Evolutionary conservation across 2,797 vertebrate species (phyloP), one percentile per base, ranked within the genome.

Genomic region (Gastrophryne carolinensis): DNA sequence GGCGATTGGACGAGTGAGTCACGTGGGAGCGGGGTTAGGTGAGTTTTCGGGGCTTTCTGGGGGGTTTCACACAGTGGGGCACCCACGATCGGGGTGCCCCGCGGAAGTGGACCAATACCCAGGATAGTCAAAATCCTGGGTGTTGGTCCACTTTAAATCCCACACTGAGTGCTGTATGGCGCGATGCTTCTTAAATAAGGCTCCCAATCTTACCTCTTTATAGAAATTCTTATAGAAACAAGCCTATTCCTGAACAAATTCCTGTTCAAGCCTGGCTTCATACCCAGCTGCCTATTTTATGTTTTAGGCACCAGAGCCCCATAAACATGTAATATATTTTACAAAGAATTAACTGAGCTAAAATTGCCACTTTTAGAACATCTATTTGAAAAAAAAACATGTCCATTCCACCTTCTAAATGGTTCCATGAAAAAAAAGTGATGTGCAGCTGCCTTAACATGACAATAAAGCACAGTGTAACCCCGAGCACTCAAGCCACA

Each of bases 251-350:
- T 44, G 13, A 50, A 58, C 65, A 54, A 49, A 62, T 60, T 63
- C 21, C 9, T 15, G 24, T 4, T 64, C 15, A 67, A 62, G 49
- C 49, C 12, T 57, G 35, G 19, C 67, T 49, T n/a, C 47, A 56
- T 65, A 52, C 58, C 47, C 75, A 78, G 75, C 39, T 71, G 75
- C 50, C 47, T 47, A 17, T 72, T 72, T 72, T 58, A 72, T 17
- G 47, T 65, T 50, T 56, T 57, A 72, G 12, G 6, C 67, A 65
- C 57, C 37, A 70, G 74, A 54, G 57, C 7, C 73, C 52, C 34
- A 29, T 76, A 70, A 76, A 75, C 54, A 60, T 69, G 30, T 44
- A 53, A 49, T 41, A 44, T 44, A 69, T 61, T 75, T 75, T 75
- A 62, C 24, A 69, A 41, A 39, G 34, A 75, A 62, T 34, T 62